These are phyloP conservation scores for Helicolenus hilgendorfi DNA, from an alignment of 2,797 vertebrate genomes.

Conservation along the genomic window DNA sequence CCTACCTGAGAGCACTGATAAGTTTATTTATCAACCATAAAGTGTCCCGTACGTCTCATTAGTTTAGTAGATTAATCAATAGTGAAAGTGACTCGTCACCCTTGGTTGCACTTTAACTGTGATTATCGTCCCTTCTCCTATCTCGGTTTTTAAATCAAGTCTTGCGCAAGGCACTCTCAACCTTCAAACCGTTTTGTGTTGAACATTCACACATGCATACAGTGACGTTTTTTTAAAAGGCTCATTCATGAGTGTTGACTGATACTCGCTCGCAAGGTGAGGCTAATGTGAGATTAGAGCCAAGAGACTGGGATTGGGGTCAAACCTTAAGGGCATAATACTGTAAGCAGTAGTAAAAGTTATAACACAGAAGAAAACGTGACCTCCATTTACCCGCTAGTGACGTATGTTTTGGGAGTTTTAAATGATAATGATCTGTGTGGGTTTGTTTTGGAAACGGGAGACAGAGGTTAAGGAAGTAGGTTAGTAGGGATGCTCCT, in stretches of 20 bases:
- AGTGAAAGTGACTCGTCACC: neutral
- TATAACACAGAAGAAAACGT: neutral
- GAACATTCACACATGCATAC: constrained; percentile 1
- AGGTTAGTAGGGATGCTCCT: neutral
- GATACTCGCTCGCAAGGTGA: neutral
- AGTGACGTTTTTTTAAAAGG: neutral
- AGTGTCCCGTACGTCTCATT: neutral
- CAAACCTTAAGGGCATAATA: neutral
- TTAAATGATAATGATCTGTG: neutral
- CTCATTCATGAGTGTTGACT: constrained; percentile 52
- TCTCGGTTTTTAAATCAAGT: neutral
- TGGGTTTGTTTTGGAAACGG: constrained; percentile 10
- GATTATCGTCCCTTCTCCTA: neutral
- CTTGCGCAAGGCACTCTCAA: constrained; percentile 11
- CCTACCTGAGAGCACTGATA: neutral
- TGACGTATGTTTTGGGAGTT: neutral
- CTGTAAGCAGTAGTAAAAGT: constrained; percentile 18
- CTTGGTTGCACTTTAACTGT: neutral
- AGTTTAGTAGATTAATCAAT: neutral
- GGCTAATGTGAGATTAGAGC: constrained; percentile 72
- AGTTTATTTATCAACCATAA: neutral
- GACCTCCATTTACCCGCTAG: neutral
- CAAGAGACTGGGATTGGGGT: constrained; percentile 60
- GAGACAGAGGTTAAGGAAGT: neutral
- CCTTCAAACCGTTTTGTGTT: constrained; percentile 20